These are phyloP conservation scores for Pampus argenteus DNA, from an alignment of 2,797 vertebrate species.

Conservation along the genomic window DNA sequence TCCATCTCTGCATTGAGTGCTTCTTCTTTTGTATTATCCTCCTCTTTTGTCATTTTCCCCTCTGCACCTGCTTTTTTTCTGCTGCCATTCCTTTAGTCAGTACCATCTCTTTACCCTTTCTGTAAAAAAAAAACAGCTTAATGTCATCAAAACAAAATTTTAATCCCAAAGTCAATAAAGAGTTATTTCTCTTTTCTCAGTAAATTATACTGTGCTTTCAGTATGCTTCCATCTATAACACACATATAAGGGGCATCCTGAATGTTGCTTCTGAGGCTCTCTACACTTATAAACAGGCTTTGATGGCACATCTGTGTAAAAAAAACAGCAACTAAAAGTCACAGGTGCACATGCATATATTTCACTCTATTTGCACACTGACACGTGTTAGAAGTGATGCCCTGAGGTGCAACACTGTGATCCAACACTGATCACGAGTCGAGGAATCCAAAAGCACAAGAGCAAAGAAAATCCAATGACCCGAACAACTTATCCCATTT, in stretches of 20 bases:
- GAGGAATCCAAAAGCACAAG: neutral
- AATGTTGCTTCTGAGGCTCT: constrained; percentile 5
- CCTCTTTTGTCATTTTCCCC: constrained; percentile 47
- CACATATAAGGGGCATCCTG: constrained; percentile 22
- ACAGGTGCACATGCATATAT: neutral
- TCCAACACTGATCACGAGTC: neutral
- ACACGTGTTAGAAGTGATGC: neutral
- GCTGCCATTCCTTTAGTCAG: constrained; percentile 19
- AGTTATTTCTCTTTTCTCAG: constrained; percentile 2
- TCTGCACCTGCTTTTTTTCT: constrained; percentile 32
- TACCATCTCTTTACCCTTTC: constrained; percentile 7
- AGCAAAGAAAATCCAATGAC: constrained; percentile 34
- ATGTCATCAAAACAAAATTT: constrained; percentile 44
- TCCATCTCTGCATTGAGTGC: constrained; percentile 50
- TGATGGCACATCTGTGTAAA: neutral
- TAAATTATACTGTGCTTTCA: constrained; percentile 22
- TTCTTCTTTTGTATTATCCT: constrained; percentile 55
- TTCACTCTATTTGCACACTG: neutral
- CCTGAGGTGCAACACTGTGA: neutral
- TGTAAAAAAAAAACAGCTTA: constrained; percentile 30
- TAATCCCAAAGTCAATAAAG: constrained; percentile 30
- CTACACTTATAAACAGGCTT: neutral
- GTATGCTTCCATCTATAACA: constrained; percentile 25
- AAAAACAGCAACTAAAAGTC: neutral
- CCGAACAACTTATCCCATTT: constrained; percentile 17